Conservation (phyloP, 2,113 vertebrate genomes). For the Cnemophilus loriae region DNA sequence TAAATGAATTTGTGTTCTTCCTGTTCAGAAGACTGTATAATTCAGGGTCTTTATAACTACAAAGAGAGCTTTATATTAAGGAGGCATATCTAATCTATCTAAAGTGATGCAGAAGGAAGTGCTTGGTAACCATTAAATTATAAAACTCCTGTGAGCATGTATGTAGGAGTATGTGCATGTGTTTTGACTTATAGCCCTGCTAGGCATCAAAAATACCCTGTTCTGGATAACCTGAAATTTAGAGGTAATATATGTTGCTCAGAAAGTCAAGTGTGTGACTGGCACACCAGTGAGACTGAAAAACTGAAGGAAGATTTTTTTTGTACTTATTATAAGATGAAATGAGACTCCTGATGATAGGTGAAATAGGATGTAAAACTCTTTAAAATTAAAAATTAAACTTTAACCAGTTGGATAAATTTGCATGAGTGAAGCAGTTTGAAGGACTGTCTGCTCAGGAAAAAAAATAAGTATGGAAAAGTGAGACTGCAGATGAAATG, state of each 20-base stretch:
- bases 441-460: neutral
- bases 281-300: neutral
- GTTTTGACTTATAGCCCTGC: neutral
- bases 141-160: neutral
- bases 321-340: fast-evolving
- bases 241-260: neutral
- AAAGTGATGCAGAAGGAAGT: neutral
- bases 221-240: neutral
- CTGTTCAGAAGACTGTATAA: neutral
- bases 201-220: neutral
- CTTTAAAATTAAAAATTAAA: neutral
- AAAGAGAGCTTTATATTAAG: neutral
- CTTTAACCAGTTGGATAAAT: neutral
- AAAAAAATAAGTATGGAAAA: neutral
- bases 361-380: neutral
- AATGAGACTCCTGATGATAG: neutral
- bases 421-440: neutral
- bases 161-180: neutral
- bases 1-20: neutral
- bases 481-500: neutral
- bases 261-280: neutral
- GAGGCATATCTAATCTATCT: neutral
- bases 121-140: neutral
- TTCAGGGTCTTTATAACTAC: neutral
- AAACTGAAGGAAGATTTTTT: neutral